Percentiles rank a stretch among this genome's conserved stretches.
phyloP scores from a whole-genome alignment of 2,888 invertebrate genomes.

The Prionchulus punctatus region DNA sequence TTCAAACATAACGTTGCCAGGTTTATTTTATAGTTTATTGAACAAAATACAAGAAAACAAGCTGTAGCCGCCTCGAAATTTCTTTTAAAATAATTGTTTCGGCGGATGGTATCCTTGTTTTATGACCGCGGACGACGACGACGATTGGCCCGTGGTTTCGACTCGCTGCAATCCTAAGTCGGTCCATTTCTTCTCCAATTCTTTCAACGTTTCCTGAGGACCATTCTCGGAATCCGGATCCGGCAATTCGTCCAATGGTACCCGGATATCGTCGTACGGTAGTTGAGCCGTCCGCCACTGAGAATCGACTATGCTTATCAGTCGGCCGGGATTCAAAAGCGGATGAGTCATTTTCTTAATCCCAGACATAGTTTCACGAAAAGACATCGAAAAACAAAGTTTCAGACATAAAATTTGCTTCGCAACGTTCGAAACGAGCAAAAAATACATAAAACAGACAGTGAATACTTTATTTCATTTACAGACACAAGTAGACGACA shows the following conservation, averaged over 20 bases:
- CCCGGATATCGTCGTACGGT: constrained; percentile 8
- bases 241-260: constrained; percentile 9
- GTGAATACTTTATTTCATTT: no score
- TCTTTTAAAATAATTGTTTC: no score
- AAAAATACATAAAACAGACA: no score
- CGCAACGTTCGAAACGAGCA: no score
- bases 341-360: background rate
- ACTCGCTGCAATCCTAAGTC: constrained; percentile 6
- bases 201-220: constrained; percentile 8
- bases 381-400: background rate
- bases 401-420: no score
- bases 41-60: no score
- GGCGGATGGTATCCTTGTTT: no score
- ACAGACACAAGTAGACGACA: no score
- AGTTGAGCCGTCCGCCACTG: constrained; percentile 5
- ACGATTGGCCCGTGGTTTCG: background rate
- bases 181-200: constrained; percentile 10
- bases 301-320: background rate
- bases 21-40: no score
- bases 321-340: constrained; percentile 1
- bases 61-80: no score
- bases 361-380: background rate
- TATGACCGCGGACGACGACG: no score
- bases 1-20: no score
- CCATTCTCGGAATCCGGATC: constrained; percentile 7